Percentiles rank a stretch among this genome's conserved stretches.
phyloP scores from a whole-genome alignment of 2,797 vertebrate species.

The Micropoecilia bifurca region DNA sequence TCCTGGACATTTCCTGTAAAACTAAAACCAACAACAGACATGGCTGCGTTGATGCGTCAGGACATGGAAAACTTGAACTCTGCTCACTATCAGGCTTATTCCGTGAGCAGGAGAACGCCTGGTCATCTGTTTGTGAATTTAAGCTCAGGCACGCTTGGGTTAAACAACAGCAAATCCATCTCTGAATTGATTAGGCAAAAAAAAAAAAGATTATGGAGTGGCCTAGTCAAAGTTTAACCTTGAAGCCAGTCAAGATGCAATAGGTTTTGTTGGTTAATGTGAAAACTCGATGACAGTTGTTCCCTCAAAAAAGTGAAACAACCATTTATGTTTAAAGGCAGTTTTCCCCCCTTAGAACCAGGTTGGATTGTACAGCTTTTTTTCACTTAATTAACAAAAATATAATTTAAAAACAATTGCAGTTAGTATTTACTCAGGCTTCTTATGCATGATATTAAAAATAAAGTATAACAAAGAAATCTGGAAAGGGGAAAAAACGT shows the following conservation, averaged over 20 bases:
- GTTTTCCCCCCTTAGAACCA: no score
- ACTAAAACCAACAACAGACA: not conserved
- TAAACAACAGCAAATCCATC: not conserved
- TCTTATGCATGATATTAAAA: not conserved
- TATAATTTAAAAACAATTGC: not conserved
- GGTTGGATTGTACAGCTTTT: not conserved
- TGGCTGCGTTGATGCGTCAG: not conserved
- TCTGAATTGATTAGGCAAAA: not conserved
- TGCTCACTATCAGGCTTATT: not conserved
- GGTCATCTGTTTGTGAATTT: not conserved
- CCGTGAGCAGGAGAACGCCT: not conserved
- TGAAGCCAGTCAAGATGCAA: not conserved
- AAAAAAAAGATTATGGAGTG: not conserved
- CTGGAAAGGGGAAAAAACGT: not conserved
- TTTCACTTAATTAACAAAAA: not conserved
- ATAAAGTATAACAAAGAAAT: not conserved
- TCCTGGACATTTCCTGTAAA: not conserved
- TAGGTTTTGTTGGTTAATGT: not conserved
- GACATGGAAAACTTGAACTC: not conserved
- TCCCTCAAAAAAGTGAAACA: not conserved
- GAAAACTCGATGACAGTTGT: not conserved
- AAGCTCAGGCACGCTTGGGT: not conserved
- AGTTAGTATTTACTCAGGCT: not conserved
- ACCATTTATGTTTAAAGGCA: not conserved
- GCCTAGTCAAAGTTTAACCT: not conserved